A percentile compares a stretch with the other conserved stretches of the same genome.
Evolutionary conservation across 1,140 invertebrate species (phyloP).

Genomic region (Rhagoletis pomonella): DNA sequence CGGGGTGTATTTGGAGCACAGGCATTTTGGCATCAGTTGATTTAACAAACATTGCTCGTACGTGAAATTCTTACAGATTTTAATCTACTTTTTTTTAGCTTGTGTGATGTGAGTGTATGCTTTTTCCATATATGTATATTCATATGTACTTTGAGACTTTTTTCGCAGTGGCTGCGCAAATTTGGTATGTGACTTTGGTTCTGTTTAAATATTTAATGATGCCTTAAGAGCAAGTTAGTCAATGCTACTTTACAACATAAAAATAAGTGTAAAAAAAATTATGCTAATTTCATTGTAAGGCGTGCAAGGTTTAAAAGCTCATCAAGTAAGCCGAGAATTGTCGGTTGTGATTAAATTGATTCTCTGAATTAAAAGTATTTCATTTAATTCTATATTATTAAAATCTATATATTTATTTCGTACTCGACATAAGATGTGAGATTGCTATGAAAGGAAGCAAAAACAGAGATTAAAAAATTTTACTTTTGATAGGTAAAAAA

Average conservation of each 20-base stretch:
- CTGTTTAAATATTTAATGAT: constrained; percentile 8
- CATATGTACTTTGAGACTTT: background rate
- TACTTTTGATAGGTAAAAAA: too few species aligned
- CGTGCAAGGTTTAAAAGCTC: background rate
- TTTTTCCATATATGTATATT: background rate
- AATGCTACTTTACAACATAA: background rate
- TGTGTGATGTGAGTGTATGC: background rate
- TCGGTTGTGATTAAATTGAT: too few species aligned
- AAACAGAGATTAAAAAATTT: too few species aligned
- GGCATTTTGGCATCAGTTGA: constrained; percentile 51
- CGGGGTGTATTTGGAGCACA: background rate
- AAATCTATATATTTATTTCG: too few species aligned
- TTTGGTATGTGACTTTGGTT: background rate
- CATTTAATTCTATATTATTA: too few species aligned
- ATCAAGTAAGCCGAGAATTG: background rate
- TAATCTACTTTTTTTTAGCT: background rate
- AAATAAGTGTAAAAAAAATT: background rate
- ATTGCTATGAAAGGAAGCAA: too few species aligned
- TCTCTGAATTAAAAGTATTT: too few species aligned
- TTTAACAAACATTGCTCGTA: constrained; percentile 44
- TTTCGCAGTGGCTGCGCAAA: background rate
- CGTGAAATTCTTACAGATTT: constrained; percentile 46
- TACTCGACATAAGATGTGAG: too few species aligned
- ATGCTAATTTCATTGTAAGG: background rate
- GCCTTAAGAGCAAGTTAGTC: background rate